These are phyloP conservation scores for Lobophora halterata DNA, from an alignment of 2,888 invertebrate genomes.

Conservation along the genomic window DNA sequence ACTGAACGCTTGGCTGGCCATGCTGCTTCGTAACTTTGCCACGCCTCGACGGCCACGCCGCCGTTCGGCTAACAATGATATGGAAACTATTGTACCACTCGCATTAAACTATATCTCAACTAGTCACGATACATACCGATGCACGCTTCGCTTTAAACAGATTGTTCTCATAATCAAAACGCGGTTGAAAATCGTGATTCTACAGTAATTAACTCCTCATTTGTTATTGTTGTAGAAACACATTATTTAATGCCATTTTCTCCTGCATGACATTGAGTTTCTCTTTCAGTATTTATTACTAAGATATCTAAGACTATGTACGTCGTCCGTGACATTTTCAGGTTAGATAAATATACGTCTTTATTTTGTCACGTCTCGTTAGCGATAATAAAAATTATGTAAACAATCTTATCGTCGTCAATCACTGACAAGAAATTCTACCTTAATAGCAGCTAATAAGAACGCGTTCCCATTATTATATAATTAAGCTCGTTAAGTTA, in stretches of 20 bases:
- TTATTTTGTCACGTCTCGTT: constrained; percentile 25
- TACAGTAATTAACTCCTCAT: constrained; percentile 23
- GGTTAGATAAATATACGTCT: constrained; percentile 35
- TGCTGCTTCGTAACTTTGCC: constrained; percentile 41
- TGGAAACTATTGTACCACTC: constrained; percentile 51
- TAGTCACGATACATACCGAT: constrained; percentile 42
- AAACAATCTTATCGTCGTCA: constrained; percentile 37
- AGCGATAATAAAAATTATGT: constrained; percentile 24
- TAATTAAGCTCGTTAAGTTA: constrained; percentile 45
- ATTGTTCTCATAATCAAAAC: constrained; percentile 37
- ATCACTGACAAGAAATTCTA: constrained; percentile 37
- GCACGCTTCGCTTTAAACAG: constrained; percentile 35
- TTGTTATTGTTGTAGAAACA: constrained; percentile 2
- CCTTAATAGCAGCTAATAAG: constrained; percentile 37
- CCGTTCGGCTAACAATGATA: constrained; percentile 46
- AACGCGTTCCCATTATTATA: constrained; percentile 30
- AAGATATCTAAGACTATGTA: constrained; percentile 9
- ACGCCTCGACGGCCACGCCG: constrained; percentile 52
- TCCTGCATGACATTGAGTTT: constrained; percentile 4
- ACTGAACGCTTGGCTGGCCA: constrained; percentile 53
- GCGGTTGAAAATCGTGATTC: constrained; percentile 35
- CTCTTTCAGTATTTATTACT: constrained; percentile 14
- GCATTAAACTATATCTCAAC: constrained; percentile 40
- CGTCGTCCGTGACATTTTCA: constrained; percentile 32
- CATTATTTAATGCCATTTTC: constrained; percentile 6